phyloP scores from a whole-genome alignment of 1,140 invertebrate species.

The Hesperophylax magnus region DNA sequence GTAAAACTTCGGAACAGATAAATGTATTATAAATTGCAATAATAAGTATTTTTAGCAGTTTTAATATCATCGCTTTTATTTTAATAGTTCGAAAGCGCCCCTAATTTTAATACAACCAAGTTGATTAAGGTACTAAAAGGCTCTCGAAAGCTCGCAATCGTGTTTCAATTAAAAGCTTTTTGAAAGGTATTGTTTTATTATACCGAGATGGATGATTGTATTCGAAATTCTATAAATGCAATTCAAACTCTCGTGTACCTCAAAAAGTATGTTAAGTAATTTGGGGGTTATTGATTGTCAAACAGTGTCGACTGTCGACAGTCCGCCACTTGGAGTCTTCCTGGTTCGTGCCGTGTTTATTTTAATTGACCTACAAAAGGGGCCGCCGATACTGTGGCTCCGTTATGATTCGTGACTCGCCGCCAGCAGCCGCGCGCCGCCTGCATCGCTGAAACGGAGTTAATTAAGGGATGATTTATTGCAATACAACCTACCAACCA shows the following conservation, averaged over 20 bases:
- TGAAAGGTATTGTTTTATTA: constrained; percentile 10
- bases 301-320: not conserved
- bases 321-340: constrained; percentile 14
- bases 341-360: constrained; percentile 53
- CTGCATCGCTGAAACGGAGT: constrained; percentile 37
- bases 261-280: not conserved
- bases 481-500: not conserved
- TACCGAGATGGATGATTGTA: not conserved
- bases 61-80: too few species aligned
- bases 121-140: not conserved
- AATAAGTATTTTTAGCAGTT: too few species aligned
- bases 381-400: constrained; percentile 38
- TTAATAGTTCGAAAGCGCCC: too few species aligned
- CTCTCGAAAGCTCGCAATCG: not conserved
- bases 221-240: not conserved
- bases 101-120: not conserved
- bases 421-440: not conserved
- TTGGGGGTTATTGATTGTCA: too few species aligned
- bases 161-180: constrained; percentile 14
- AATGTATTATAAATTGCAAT: too few species aligned
- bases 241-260: not conserved
- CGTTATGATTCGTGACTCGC: constrained; percentile 52
- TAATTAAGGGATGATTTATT: constrained; percentile 56
- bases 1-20: too few species aligned
- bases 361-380: constrained; percentile 56